Base-by-base conservation (phyloP, 2,888 invertebrate genomes). In the Dynastes tityus region DNA sequence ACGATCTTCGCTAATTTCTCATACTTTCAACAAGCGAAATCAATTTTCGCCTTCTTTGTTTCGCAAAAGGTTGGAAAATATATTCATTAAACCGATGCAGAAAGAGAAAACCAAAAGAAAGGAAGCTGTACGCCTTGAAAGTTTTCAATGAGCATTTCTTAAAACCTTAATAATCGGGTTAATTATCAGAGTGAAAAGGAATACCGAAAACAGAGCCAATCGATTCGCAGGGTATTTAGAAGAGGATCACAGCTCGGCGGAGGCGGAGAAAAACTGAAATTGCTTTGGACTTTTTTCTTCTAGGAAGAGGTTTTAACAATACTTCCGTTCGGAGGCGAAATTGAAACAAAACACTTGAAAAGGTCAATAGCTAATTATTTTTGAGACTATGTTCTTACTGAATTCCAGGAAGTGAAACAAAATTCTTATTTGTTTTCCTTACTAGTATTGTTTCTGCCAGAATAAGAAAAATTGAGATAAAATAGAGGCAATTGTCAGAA, bases 101-200 rank as follows among this genome's bases (percentile, higher is more conserved):
- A 22, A 61, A 27, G 27, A 45, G 2, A 45, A 11, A 11, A 45
- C 45, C 8, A 45, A 45, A 45, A 45, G 11, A 45, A 45, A 45
- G 8, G 8, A 11, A 45, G 8, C 45, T 45, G 45, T 8, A n/a
- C 55, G 16, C 16, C 53, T 27, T 6, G n/a, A n/a, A 70, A 70
- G 70, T 73, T 73, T 73, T 58, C 40, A 73, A 61, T 61, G 73
- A 40, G 27, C 37, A 58, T 37, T 22, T 22, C 40, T 45, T 58
- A 40, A 73, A 51, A 45, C 58, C 73, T 58, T 40, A 73, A 73
- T 73, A 73, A 73, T 58, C 73, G 40, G 49, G 73, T 73, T 73
- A 73, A 73, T 73, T 73, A 73, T 22, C 58, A 73, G 58, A 40
- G 58, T 37, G 55, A 53, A 27, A 65, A n/a, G 16, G 64, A 64